Conservation (phyloP, 2,888 invertebrate species). For the Pteria penguin region DNA sequence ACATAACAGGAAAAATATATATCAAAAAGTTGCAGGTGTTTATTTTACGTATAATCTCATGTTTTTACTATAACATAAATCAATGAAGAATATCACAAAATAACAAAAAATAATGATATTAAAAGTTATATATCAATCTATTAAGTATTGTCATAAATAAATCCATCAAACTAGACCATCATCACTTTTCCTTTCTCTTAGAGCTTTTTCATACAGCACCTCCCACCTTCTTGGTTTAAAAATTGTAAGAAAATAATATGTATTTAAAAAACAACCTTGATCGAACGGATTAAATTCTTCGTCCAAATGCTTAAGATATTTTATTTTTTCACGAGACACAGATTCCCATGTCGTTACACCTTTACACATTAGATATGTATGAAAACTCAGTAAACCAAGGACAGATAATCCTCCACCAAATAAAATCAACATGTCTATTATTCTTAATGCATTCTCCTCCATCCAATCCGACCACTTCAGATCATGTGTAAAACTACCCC, state of each 20-base stretch:
- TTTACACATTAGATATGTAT: slow-evolving; percentile 76
- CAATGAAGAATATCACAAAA: no score
- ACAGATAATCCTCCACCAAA: slow-evolving; percentile 71
- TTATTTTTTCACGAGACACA: slow-evolving; percentile 77
- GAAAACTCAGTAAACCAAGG: slow-evolving; percentile 72
- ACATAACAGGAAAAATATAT: no score
- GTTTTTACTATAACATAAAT: no score
- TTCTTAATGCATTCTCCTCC: slow-evolving; percentile 67
- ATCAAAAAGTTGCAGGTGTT: no score
- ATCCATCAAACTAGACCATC: no score
- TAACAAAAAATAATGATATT: no score
- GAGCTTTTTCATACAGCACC: slow-evolving; percentile 66
- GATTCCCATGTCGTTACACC: slow-evolving; percentile 80
- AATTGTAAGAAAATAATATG: slow-evolving; percentile 70
- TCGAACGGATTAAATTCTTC: slow-evolving; percentile 79
- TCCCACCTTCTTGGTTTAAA: slow-evolving; percentile 69
- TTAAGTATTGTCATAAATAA: no score
- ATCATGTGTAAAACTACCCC: slow-evolving; percentile 66
- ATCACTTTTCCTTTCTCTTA: no score
- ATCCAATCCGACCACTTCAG: slow-evolving; percentile 72
- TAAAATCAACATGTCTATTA: slow-evolving; percentile 72
- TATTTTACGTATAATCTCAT: no score
- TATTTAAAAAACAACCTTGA: slow-evolving; percentile 75
- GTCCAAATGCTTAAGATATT: slow-evolving; percentile 77
- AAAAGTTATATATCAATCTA: no score